Evolutionary conservation across 92 coral and sea anemone genomes (phyloP), one percentile per base, ranked within the genome.

Genomic region (Bergia sp.): DNA sequence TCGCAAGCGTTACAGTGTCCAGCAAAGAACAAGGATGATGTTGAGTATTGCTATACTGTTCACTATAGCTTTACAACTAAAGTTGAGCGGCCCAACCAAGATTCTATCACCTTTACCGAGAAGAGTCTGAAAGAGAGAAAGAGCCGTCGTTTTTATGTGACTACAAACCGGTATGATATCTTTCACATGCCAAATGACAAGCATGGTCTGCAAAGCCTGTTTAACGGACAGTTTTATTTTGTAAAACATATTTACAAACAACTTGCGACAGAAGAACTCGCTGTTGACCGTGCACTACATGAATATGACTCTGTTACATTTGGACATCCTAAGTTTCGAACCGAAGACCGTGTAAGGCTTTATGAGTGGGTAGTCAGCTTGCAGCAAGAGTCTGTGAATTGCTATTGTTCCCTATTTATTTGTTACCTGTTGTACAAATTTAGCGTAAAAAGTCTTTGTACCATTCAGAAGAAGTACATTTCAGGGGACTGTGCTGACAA

Each of bases 241-340:
- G 85, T 93, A 1, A 38, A 94, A 58, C 29, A 29, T 79, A 29
- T 89, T 11, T 93, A 85, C 73, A 50, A 58, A 3, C 7, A 10
- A 5, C 42, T 92, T 44, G 65, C 4, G 11, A 58, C 41, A 1
- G 50, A 21, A 11, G 86, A 80, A 2, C 12, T 44, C 9, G 38
- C 79, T 76, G n/a, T 94, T 7, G 90, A 80, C 39, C 89, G 87
- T 20, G 11, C 86, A 16, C 15, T 94, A 76, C 88, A 89, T 5
- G 93, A 93, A 41, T 86, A 92, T 43, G 95, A 94, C 81, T 91
- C 91, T 12, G 21, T 93, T 0, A 85, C 91, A 8, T 93, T 94
- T 87, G 93, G 92, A 1, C 86, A 89, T 47, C 66, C 73, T 3
- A 3, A 45, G 69, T 91, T 55, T 73, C 13, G 15, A 0, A 0